Base-by-base conservation (phyloP, 1,140 invertebrate genomes). In the Leptinotarsa undecemlineata region DNA sequence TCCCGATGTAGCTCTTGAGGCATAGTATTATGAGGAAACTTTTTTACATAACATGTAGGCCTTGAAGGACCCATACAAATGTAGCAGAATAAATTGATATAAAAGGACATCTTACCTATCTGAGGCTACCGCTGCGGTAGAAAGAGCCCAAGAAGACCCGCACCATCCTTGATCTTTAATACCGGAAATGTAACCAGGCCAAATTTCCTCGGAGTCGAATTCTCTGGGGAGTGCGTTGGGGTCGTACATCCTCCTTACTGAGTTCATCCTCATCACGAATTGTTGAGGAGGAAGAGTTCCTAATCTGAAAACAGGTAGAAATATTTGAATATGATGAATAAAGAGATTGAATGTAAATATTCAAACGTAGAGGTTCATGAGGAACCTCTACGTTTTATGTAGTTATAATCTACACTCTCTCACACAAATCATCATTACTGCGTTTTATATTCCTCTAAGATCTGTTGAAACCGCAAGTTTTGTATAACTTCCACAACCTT, bases 121-220 rank as follows among this genome's bases (percentile, higher is more conserved):
- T 60, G 91, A 92, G 71, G 92, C 92, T n/a, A 95, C 90, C 3
- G 90, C 90, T 14, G 92, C 91, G 0, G 96, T 95, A 0, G 94
- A 94, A 51, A 98, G 89, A 1, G 96, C 96, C 96, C 96, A 98
- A 1, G 96, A 97, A 0, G 95, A 90, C 1, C 91, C 96, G 82
- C 96, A 95, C 92, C 96, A 96, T 48, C 93, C 92, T 86, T 99
- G 97, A 86, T 99, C 96, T 14, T 90, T 86, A 13, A 98, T 87
- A 0, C 86, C 87, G 0, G 91, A 89, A 48, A 98, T 92, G 42
- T 88, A 87, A 0, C 87, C 86, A 0, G 89, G 89, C 96, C 96
- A 98, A 62, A 88, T 87, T 0, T 85, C 81, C 2, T 93, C 87
- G 0, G 94, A 86, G 83, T 98, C 94, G 83, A 98, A 98, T 57